A percentile compares a stretch with the other conserved stretches of the same genome.
Conservation (phyloP, 2,113 vertebrate genomes). For the Chelonoidis abingdonii region DNA sequence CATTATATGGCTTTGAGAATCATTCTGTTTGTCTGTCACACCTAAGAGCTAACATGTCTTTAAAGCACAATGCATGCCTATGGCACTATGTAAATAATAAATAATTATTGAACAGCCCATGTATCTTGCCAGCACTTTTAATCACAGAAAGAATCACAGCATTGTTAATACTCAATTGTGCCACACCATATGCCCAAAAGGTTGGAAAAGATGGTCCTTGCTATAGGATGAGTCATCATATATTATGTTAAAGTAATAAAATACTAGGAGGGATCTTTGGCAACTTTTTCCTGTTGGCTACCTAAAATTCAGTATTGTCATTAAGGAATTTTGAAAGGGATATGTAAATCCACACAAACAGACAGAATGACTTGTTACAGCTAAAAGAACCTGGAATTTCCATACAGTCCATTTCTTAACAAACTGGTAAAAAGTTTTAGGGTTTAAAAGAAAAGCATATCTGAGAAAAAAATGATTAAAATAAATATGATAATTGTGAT, state of each 20-base stretch:
- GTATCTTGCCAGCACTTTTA: slow-evolving; percentile 21
- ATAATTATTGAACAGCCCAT: not conserved
- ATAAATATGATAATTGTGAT: not conserved
- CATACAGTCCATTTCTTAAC: not conserved
- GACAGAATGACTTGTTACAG: not conserved
- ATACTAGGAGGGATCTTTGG: not conserved
- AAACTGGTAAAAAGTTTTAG: not conserved
- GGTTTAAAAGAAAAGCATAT: not conserved
- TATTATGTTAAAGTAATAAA: slow-evolving; percentile 2
- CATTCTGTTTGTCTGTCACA: not conserved
- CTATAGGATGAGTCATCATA: not conserved
- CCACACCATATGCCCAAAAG: slow-evolving; percentile 26
- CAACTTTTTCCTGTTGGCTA: not conserved
- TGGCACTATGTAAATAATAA: not conserved
- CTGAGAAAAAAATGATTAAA: not conserved
- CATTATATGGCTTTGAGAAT: not conserved
- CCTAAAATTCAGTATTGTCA: not conserved
- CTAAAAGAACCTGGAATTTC: not conserved
- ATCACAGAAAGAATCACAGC: not conserved
- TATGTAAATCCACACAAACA: not conserved
- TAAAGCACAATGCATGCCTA: not conserved
- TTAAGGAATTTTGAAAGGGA: not conserved
- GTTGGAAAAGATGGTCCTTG: not conserved
- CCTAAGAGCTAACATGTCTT: not conserved
- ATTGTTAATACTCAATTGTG: slow-evolving; percentile 32